These are phyloP conservation scores for Takifugu bimaculatus DNA, from an alignment of 2,113 vertebrate genomes.

Conservation along the genomic window DNA sequence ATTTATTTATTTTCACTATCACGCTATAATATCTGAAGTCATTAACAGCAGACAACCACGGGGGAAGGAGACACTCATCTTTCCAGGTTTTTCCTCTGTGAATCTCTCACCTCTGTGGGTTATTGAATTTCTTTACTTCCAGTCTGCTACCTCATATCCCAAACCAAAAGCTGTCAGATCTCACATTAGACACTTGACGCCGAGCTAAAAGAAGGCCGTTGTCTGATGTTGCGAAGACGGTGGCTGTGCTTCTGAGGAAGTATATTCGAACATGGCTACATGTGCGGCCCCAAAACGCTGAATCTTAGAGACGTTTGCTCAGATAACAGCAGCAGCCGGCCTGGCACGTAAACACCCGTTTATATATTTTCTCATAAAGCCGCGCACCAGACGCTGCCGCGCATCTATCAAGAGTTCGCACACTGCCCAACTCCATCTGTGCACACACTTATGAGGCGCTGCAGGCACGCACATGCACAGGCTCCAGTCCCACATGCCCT, in stretches of 20 bases:
- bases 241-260: background rate
- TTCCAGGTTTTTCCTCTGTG: conserved; percentile 17
- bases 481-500: background rate
- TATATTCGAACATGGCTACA: background rate
- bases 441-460: conserved; percentile 7
- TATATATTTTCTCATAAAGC: conserved; percentile 10
- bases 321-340: conserved; percentile 16
- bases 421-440: conserved; percentile 28
- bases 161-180: conserved; percentile 6
- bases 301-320: conserved; percentile 1
- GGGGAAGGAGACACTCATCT: conserved; percentile 44
- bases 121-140: conserved; percentile 46
- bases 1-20: too few species aligned
- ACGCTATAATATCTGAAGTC: too few species aligned
- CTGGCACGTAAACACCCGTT: conserved; percentile 8
- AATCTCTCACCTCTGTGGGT: conserved; percentile 40
- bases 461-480: background rate
- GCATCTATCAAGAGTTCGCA: conserved; percentile 16
- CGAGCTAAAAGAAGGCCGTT: background rate
- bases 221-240: too few species aligned
- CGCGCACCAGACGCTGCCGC: conserved; percentile 1
- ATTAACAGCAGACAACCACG: conserved; percentile 10
- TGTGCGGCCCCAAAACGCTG: background rate
- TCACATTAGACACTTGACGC: background rate
- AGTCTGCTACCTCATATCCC: conserved; percentile 9